These are phyloP conservation scores for Paracyclopina nana DNA, from an alignment of 1,140 invertebrate species.

Conservation along the genomic window DNA sequence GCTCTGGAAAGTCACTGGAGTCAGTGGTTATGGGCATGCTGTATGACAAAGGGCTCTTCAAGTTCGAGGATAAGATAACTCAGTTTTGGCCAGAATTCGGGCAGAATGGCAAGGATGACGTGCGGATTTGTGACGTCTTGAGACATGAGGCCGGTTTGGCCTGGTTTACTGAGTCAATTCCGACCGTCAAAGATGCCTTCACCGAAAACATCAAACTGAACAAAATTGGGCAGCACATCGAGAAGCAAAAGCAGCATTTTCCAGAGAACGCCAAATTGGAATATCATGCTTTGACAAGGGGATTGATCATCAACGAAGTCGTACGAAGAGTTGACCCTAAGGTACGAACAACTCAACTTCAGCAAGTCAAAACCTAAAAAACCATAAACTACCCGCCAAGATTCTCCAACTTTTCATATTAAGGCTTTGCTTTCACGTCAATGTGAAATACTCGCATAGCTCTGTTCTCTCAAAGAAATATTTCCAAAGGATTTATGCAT, in stretches of 20 bases:
- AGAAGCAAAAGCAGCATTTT: constrained; percentile 2
- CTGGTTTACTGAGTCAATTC: background rate
- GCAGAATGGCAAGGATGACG: constrained; percentile 3
- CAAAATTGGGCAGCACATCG: background rate
- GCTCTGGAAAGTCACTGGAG: background rate
- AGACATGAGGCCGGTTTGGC: constrained; percentile 2
- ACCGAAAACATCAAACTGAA: background rate
- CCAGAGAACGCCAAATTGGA: too few species aligned
- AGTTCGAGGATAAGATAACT: constrained; percentile 3
- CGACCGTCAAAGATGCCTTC: background rate
- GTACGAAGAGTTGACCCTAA: background rate
- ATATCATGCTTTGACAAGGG: background rate
- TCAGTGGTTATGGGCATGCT: background rate
- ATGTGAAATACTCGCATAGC: background rate
- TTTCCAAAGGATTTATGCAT: background rate
- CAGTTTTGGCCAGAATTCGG: constrained; percentile 15
- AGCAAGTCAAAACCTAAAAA: background rate
- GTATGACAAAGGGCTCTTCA: background rate
- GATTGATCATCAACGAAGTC: background rate
- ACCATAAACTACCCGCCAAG: background rate
- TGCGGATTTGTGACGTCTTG: constrained; percentile 2
- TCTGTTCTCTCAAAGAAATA: background rate
- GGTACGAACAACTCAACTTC: background rate
- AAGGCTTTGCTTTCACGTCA: background rate
- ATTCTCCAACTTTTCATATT: background rate